phyloP scores from a whole-genome alignment of 2,888 invertebrate genomes.

The Saturnia pavonia region DNA sequence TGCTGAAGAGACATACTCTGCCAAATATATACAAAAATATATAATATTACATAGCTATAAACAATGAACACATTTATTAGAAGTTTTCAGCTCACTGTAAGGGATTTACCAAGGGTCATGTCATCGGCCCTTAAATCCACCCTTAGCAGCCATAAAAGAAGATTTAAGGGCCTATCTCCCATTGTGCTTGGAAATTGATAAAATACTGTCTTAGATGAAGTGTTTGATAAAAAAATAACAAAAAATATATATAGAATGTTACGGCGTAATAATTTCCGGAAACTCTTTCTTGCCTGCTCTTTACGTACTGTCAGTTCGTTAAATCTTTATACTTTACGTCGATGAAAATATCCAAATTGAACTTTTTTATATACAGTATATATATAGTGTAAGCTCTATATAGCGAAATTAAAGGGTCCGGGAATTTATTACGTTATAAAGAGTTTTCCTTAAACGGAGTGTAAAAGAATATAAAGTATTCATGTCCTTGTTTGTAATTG shows the following conservation, averaged over 20 bases:
- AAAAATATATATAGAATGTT: slow-evolving; percentile 12
- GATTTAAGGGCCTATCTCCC: slow-evolving; percentile 42
- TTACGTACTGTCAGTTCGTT: neutral
- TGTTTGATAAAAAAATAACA: slow-evolving; percentile 15
- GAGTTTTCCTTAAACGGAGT: no score
- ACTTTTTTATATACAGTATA: neutral
- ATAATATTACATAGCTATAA: neutral
- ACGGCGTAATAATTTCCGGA: neutral
- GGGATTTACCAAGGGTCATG: slow-evolving; percentile 12
- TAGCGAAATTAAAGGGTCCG: no score
- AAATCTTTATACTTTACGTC: neutral
- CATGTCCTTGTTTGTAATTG: no score
- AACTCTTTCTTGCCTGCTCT: neutral
- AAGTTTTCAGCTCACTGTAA: slow-evolving; percentile 1
- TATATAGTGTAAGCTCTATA: no score
- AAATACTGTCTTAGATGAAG: slow-evolving; percentile 39
- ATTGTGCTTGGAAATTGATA: slow-evolving; percentile 55
- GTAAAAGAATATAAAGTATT: no score
- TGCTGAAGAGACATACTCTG: neutral
- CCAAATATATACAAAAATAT: neutral
- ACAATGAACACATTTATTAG: neutral
- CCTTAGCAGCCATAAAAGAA: slow-evolving; percentile 43
- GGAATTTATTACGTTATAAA: no score
- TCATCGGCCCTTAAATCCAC: slow-evolving; percentile 28
- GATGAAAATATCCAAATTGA: neutral